Conservation (phyloP, 2,797 vertebrate genomes). For the Pseudopleuronectes americanus region DNA sequence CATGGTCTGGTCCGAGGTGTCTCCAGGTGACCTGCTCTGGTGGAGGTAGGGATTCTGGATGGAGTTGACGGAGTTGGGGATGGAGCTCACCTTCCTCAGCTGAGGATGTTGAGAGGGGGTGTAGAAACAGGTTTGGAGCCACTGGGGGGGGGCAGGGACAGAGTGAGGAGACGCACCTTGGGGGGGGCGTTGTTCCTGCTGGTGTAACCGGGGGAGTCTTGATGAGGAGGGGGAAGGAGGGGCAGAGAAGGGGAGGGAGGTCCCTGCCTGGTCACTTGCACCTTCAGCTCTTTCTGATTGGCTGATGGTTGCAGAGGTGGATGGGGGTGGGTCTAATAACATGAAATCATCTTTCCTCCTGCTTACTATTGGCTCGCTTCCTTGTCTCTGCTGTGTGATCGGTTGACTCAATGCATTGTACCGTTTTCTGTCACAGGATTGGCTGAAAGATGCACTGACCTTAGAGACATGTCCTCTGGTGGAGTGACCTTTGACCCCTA, state of each 20-base stretch:
- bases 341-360: slow-evolving; percentile 22
- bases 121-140: slow-evolving; percentile 65
- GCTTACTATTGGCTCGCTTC: slow-evolving; percentile 35
- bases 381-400: slow-evolving; percentile 49
- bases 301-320: slow-evolving; percentile 13
- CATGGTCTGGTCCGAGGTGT: slow-evolving; percentile 10
- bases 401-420: neutral
- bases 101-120: slow-evolving; percentile 19
- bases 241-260: neutral
- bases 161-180: neutral
- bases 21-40: neutral
- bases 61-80: slow-evolving; percentile 50
- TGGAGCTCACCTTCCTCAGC: slow-evolving; percentile 47
- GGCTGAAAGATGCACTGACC: slow-evolving; percentile 37
- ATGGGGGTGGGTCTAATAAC: neutral
- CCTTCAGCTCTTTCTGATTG: slow-evolving; percentile 11
- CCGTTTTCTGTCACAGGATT: slow-evolving; percentile 54
- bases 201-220: neutral
- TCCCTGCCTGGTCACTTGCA: neutral
- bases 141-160: slow-evolving; percentile 24
- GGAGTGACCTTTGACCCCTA: slow-evolving; percentile 45
- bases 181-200: slow-evolving; percentile 32
- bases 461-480: slow-evolving; percentile 40
- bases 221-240: neutral
- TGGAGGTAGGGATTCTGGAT: slow-evolving; percentile 22